Evolutionary conservation across 2,113 vertebrate genomes (phyloP), one percentile per base, ranked within the genome.

Genomic region (Danionella cerebrum): DNA sequence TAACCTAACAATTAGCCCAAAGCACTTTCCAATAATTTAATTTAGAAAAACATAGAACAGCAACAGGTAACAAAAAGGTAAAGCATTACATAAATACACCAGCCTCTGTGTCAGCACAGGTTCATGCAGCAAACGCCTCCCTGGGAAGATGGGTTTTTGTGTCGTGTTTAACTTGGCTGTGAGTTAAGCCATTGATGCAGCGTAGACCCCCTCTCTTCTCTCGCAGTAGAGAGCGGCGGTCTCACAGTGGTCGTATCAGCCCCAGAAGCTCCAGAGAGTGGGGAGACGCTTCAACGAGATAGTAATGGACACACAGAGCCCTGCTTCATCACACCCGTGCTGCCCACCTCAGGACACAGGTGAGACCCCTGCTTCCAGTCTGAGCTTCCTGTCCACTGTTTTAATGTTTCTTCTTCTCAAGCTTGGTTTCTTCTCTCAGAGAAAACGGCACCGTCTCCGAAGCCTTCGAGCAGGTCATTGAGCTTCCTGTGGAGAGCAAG

Each of bases 401-500:
- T 59, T 81, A 82, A 79, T 77, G 74, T 59, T 75, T 69, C 47
- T 68, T 22, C 58, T 10, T 18, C 29, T 33, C 29, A 6, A 63
- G 25, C 12, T 9, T 81, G 36, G 84, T 83, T 77, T 65, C 79
- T 53, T 83, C 85, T 1, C 51, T 82, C 77, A 94, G 89, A 63
- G 93, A 94, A 88, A 98, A 98, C 19, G 94, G 94, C 39, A 80
- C 90, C 53, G 77, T 86, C 70, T 22, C 72, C 66, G 83, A 89
- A 57, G 84, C 77, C 50, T 96, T 98, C 69, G 94, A 96, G 78
- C 94, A 98, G 83, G 90, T 91, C 82, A 90, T 95, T 71, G 87
- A 88, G 19, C 84, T 95, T 67, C 92, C 94, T 53, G 29, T 91
- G 47, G 90, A 88, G 76, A 87, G 90, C 71, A 94, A 92, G 79